Evolutionary conservation across 2,113 vertebrate genomes (phyloP).

Genomic region (Capreolus pygargus): DNA sequence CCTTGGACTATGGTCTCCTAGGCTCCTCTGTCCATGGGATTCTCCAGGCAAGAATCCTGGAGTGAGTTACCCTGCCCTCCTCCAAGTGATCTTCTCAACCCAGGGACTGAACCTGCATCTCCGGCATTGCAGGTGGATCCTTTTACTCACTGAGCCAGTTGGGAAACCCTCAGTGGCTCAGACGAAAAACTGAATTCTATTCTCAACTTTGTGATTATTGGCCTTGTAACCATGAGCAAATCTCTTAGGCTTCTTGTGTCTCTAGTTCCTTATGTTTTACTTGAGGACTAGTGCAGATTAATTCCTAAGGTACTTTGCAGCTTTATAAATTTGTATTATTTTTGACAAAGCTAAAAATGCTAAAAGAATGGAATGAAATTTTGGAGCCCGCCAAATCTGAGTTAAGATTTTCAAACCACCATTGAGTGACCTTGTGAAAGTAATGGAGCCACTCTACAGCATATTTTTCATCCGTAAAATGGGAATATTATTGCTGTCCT

Average conservation of each 20-base stretch:
- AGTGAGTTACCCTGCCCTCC: not conserved
- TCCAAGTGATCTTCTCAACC: not conserved
- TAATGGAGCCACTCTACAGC: not conserved
- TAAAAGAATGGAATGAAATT: not conserved
- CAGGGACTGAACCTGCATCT: not conserved
- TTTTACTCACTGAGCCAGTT: not conserved
- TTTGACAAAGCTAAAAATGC: not conserved
- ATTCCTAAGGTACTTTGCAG: not conserved
- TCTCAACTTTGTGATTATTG: not conserved
- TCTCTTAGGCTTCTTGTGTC: not conserved
- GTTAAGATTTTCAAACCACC: not conserved
- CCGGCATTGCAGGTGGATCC: not conserved
- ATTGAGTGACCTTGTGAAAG: not conserved
- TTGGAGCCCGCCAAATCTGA: not conserved
- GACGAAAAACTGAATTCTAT: not conserved
- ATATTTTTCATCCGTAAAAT: conserved; percentile 39
- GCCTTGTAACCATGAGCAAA: not conserved
- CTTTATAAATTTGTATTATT: not conserved
- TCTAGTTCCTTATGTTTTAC: not conserved
- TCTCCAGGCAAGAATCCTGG: not conserved
- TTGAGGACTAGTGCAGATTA: not conserved
- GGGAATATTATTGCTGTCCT: not conserved
- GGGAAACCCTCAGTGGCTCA: not conserved
- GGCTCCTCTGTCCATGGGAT: not conserved
- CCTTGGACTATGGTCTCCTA: not conserved